phyloP scores from a whole-genome alignment of 2,888 invertebrate genomes.

The Ptychoptera contaminata region DNA sequence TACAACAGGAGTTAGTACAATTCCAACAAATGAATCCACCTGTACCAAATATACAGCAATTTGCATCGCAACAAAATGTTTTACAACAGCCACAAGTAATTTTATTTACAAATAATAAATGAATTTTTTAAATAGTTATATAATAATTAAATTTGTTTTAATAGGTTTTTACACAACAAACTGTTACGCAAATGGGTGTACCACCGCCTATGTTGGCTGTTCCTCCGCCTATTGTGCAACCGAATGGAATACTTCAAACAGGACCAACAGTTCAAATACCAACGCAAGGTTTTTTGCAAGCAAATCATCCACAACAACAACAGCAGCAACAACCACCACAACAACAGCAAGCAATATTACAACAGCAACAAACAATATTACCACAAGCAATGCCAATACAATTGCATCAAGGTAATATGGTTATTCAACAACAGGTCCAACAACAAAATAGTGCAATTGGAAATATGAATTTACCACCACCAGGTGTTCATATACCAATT shows the following conservation, averaged over 20 bases:
- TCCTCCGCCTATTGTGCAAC: slow-evolving; percentile 11
- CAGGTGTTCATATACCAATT: slow-evolving; percentile 11
- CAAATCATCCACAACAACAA: slow-evolving; percentile 6
- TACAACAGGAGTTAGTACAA: slow-evolving; percentile 38
- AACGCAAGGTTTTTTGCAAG: background rate
- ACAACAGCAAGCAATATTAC: slow-evolving; percentile 11
- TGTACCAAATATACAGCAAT: slow-evolving; percentile 4
- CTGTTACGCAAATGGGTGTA: slow-evolving; percentile 14
- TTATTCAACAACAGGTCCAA: slow-evolving; percentile 13
- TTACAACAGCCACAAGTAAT: background rate
- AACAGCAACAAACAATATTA: slow-evolving; percentile 14
- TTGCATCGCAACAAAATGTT: slow-evolving; percentile 4
- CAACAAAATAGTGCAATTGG: slow-evolving; percentile 9
- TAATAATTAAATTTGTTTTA: background rate
- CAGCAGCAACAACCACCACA: slow-evolving; percentile 8
- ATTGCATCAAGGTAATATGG: slow-evolving; percentile 15
- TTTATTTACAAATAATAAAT: background rate
- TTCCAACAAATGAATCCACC: slow-evolving; percentile 15
- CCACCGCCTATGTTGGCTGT: slow-evolving; percentile 14
- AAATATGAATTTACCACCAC: slow-evolving; percentile 13
- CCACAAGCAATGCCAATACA: slow-evolving; percentile 14
- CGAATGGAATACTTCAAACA: background rate
- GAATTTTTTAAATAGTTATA: background rate
- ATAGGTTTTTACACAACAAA: slow-evolving; percentile 1
- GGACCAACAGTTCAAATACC: background rate